These are phyloP conservation scores for Osmerus mordax DNA, from an alignment of 2,113 vertebrate species.

Conservation along the genomic window DNA sequence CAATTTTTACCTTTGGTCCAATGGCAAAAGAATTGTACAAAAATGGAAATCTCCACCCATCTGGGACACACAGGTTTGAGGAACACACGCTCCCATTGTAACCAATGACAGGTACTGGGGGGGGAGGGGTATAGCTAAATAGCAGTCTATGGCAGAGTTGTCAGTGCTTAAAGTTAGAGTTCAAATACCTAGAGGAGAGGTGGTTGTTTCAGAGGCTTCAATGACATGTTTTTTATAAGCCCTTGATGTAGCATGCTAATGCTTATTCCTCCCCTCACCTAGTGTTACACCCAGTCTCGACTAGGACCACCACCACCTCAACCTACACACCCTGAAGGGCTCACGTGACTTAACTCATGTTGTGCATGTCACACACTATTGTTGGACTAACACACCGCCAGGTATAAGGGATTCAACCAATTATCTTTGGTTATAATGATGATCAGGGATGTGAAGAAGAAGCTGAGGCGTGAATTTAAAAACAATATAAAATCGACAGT, in stretches of 20 bases:
- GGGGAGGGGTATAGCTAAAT: background rate
- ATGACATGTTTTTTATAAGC: background rate
- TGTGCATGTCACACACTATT: background rate
- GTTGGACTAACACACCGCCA: constrained; percentile 10
- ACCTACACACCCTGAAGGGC: background rate
- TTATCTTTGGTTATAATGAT: constrained; percentile 57
- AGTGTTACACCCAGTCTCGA: background rate
- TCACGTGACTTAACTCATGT: background rate
- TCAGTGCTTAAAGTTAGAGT: background rate
- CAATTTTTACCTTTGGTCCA: too few species aligned
- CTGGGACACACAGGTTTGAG: too few species aligned
- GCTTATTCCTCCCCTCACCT: background rate
- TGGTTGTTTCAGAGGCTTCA: too few species aligned
- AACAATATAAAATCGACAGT: constrained; percentile 1
- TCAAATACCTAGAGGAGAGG: too few species aligned
- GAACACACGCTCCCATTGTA: background rate
- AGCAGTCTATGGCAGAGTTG: constrained; percentile 3
- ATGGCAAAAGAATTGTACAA: too few species aligned
- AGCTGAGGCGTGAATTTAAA: background rate
- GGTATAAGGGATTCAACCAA: constrained; percentile 23
- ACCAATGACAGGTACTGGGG: background rate
- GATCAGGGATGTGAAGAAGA: background rate
- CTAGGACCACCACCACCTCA: background rate
- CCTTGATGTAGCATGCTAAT: background rate
- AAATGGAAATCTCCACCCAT: too few species aligned